Evolutionary conservation across 1,140 invertebrate genomes (phyloP), one percentile per base, ranked within the genome.

Genomic region (Nephila pilipes): DNA sequence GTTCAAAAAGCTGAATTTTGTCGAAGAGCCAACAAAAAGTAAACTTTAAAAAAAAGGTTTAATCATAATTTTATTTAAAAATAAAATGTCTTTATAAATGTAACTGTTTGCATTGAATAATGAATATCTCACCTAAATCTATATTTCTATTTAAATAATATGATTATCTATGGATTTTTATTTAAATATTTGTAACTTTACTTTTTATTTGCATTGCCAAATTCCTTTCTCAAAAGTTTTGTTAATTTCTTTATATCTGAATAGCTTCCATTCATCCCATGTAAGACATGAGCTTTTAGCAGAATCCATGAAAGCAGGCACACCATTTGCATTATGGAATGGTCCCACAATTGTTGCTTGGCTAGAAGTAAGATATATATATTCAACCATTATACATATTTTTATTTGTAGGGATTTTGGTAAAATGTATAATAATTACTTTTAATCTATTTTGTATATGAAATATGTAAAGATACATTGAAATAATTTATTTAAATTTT

Each of bases 261-360:
- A 20, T 18, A 93, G 92, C 80, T 93, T 93, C 92, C 92, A 93
- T 57, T 93, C 92, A 29, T 88, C 92, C 16, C 92, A 93, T 89
- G 92, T 93, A 38, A 69, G 98, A 94, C 98, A 99, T 96, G 99
- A 99, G 96, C 96, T 99, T 83, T 96, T 99, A 91, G 99, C 98
- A 58, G 98, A 99, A 96, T 99, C 99, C 32, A 99, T 99, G 98
- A 99, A 99, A 96, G 99, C 99, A 5, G 98, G 99, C 87, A 99
- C 99, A 89, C 99, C 99, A 36, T 99, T 99, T 96, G 99, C 99
- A 83, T 96, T 99, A 32, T 99, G 99, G 99, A 99, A 99, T 96
- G 99, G 99, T 16, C 99, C 99, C 54, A 99, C 99, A 38, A 99
- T 99, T 94, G 99, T 99, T 54, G 99, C 99, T 14, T 99, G 99